These are phyloP conservation scores for Odocoileus hemionus DNA, from an alignment of 2,113 vertebrate species.

Conservation along the genomic window DNA sequence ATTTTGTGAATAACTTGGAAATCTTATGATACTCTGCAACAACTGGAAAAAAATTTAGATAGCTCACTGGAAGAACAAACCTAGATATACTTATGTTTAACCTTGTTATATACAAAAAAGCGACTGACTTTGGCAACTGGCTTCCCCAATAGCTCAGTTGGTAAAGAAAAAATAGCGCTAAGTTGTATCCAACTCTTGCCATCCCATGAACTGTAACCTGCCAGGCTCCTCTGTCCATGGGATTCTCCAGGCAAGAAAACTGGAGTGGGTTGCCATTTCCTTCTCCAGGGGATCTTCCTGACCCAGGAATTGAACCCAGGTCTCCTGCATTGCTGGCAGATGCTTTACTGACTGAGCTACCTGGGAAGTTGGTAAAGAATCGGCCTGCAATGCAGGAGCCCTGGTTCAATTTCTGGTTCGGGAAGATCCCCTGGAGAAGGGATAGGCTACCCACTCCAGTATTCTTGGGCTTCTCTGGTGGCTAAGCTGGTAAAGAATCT, in stretches of 20 bases:
- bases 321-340: background rate
- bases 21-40: background rate
- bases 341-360: background rate
- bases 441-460: background rate
- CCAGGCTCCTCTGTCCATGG: background rate
- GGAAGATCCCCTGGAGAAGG: background rate
- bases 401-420: rapidly evolving
- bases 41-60: background rate
- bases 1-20: background rate
- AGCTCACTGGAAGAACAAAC: background rate
- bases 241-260: background rate
- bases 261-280: background rate
- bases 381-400: background rate
- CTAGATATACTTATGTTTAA: background rate
- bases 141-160: background rate
- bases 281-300: background rate
- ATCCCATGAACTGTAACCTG: background rate
- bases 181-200: background rate
- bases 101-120: background rate
- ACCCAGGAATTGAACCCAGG: background rate
- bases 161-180: background rate
- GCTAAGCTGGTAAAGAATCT: background rate
- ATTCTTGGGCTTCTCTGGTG: background rate
- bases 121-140: background rate
- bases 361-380: background rate